Percentiles rank a stretch among this genome's conserved stretches.
phyloP scores from a whole-genome alignment of 1,140 invertebrate genomes.

The Aricia agestis region DNA sequence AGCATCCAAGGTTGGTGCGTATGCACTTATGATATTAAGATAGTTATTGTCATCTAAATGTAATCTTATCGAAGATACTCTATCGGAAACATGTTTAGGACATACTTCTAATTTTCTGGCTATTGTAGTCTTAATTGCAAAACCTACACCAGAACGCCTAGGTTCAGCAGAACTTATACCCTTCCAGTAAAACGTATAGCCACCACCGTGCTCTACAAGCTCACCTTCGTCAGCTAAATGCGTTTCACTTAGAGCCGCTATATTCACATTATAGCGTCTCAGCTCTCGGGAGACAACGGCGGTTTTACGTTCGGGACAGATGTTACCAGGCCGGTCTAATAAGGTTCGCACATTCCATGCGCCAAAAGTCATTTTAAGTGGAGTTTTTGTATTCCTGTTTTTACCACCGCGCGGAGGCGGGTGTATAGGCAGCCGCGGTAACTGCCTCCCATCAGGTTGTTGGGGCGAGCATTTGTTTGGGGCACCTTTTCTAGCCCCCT shows the following conservation, averaged over 20 bases:
- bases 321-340: background rate
- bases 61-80: constrained; percentile 19
- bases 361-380: too few species aligned
- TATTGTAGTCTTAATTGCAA: constrained; percentile 6
- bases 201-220: background rate
- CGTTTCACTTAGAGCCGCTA: constrained; percentile 22
- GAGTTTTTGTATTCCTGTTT: too few species aligned
- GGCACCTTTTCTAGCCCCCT: background rate
- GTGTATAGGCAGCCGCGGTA: too few species aligned
- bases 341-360: background rate
- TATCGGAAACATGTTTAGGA: constrained; percentile 12
- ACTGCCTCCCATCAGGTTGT: too few species aligned
- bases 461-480: background rate
- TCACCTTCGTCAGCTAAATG: constrained; percentile 15
- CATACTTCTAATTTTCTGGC: background rate
- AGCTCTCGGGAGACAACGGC: background rate
- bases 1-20: constrained; percentile 8
- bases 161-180: background rate
- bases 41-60: constrained; percentile 7
- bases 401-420: too few species aligned
- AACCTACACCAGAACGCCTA: constrained; percentile 9
- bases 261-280: background rate
- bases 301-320: constrained; percentile 5
- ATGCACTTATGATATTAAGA: constrained; percentile 14
- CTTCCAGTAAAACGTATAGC: constrained; percentile 20